Conservation (phyloP, 2,888 invertebrate genomes). For the Nebria salina region DNA sequence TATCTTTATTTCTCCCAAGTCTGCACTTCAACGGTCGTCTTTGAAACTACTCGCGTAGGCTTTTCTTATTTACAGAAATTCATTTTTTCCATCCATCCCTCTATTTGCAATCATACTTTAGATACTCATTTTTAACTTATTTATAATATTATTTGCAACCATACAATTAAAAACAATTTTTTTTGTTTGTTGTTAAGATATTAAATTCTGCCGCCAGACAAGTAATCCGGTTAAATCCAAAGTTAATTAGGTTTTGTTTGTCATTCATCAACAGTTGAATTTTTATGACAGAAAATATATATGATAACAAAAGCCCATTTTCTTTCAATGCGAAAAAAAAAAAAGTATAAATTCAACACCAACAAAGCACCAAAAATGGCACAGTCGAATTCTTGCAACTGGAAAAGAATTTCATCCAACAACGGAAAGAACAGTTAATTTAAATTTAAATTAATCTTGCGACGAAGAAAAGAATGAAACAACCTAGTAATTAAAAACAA, state of each 20-base stretch:
- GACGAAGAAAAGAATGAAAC: conserved; percentile 3
- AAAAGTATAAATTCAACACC: conserved; percentile 2
- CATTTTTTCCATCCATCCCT: not conserved
- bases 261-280: conserved; percentile 4
- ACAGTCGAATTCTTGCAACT: conserved; percentile 14
- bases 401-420: not conserved
- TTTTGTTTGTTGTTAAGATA: not conserved
- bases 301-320: conserved; percentile 14
- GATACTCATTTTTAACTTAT: no score
- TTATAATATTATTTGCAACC: no score
- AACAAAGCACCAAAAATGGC: conserved; percentile 13
- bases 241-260: not conserved
- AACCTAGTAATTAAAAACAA: conserved; percentile 40
- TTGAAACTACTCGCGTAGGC: not conserved
- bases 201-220: not conserved
- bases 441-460: conserved; percentile 38
- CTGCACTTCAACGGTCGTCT: not conserved
- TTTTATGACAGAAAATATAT: not conserved
- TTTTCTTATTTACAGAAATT: not conserved
- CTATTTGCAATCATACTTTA: not conserved
- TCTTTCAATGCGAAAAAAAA: conserved; percentile 6
- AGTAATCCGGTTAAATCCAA: not conserved
- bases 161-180: no score
- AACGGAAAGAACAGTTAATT: conserved; percentile 35
- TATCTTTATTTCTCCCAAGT: no score